Evolutionary conservation across 2,113 vertebrate species (phyloP), one percentile per base, ranked within the genome.

Genomic region (Lanius ludovicianus): DNA sequence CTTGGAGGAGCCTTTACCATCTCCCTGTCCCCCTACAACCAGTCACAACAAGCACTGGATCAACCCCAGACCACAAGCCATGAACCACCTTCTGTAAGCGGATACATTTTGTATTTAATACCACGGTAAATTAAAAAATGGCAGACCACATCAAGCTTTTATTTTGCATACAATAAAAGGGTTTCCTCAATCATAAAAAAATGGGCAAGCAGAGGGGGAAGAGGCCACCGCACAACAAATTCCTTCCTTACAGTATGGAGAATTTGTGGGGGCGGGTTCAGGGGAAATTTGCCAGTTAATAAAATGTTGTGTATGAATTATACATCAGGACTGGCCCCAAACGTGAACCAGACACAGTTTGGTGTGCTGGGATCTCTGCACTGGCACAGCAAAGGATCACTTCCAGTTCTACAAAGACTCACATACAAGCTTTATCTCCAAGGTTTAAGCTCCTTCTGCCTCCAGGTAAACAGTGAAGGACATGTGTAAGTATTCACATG

Each of bases 231-330:
- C 96, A 93, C 93, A 94, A 94, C 91, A 96, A 95, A 96, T 94
- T 94, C 96, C 85, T 95, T 90, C 95, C 93, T 96, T 89, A 50
- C 30, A 86, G 83, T 81, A 79, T 86, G 62, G 88, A 92, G 96
- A 95, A 95, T 78, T 78, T 92, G 93, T 0, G 56, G 91, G 93
- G 93, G 96, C 0, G 79, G 68, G 68, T 74, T 86, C 71, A 31
- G 35, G 77, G 92, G 79, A 96, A 95, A 96, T 93, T 93, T 94
- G 92, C 93, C 95, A 96, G 92, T 94, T 97, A 96, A 96, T 96
- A 94, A 96, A 96, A 95, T 47, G 93, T 52, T 30, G 9, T 71
- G 53, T 96, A 90, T 90, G 92, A 96, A 94, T 92, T 95, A 95
- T 76, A 92, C 31, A 13, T 87, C 76, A 77, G 65, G 76, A 81